Percentiles rank a stretch among this genome's conserved stretches.
Conservation (phyloP, 2,113 vertebrate species). For the Corythornis cristatus region DNA sequence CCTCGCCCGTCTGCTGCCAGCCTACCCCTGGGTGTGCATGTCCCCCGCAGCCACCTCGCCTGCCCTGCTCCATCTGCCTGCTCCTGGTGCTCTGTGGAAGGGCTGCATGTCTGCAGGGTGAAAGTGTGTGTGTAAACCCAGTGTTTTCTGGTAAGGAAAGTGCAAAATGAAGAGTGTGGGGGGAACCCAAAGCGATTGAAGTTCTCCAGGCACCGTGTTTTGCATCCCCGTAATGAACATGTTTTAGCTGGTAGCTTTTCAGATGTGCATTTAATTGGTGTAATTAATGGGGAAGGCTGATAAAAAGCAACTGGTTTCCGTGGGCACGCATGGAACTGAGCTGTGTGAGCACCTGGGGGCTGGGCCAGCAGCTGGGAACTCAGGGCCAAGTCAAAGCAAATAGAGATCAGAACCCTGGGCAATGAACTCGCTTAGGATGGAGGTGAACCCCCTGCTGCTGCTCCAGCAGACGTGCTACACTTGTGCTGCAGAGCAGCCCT, state of each 20-base stretch:
- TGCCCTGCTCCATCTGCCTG: background rate
- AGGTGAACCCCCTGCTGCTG: background rate
- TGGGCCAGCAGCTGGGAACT: background rate
- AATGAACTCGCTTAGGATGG: background rate
- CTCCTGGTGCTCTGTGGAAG: background rate
- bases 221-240: background rate
- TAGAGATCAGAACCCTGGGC: background rate
- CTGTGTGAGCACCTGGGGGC: background rate
- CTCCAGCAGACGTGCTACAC: background rate
- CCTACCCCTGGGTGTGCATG: conserved; percentile 39
- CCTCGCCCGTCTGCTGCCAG: background rate
- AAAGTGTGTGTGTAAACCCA: background rate
- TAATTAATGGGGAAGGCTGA: background rate
- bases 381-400: background rate
- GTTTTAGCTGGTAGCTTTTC: background rate
- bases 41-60: background rate
- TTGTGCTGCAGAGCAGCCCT: background rate
- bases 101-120: background rate
- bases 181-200: fast-evolving
- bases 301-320: background rate
- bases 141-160: background rate
- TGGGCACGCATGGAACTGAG: background rate
- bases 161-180: background rate
- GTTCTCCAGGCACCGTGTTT: background rate
- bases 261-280: background rate